Conservation (phyloP, 2,888 invertebrate species). For the Monopis laevigella region DNA sequence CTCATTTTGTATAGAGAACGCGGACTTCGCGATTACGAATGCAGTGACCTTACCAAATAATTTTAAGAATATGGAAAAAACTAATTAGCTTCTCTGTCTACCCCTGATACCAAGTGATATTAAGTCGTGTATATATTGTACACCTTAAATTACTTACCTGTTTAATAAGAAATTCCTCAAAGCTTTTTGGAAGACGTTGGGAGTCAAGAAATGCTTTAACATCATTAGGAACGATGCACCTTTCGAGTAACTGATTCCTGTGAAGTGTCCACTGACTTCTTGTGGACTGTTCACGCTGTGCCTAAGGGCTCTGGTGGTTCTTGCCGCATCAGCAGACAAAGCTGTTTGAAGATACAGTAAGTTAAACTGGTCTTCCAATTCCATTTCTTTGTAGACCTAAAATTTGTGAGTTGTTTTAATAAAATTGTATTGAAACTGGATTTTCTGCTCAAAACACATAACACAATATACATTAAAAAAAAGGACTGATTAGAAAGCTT, state of each 20-base stretch:
- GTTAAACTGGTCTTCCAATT: constrained; percentile 75
- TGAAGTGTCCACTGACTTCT: constrained; percentile 72
- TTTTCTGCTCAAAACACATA: no score
- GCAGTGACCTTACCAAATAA: no score
- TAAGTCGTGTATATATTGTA: no score
- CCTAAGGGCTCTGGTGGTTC: constrained; percentile 66
- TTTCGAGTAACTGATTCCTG: constrained; percentile 75
- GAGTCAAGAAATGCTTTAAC: constrained; percentile 70
- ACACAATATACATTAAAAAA: no score
- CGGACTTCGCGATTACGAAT: no score
- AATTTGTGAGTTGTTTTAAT: no score
- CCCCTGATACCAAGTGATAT: no score
- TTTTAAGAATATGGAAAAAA: no score
- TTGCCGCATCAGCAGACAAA: constrained; percentile 44
- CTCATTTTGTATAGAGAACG: no score
- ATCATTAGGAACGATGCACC: constrained; percentile 72
- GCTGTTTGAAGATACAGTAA: constrained; percentile 74
- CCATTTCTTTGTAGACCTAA: constrained; percentile 34
- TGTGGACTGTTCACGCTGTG: constrained; percentile 66
- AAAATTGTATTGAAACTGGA: no score
- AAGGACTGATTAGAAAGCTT: no score
- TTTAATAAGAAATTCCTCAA: constrained; percentile 59
- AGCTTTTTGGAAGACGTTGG: constrained; percentile 61
- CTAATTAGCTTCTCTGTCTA: no score
- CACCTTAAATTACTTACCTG: constrained; percentile 49